phyloP scores from a whole-genome alignment of 2,888 invertebrate genomes.

The Gari tellinella region DNA sequence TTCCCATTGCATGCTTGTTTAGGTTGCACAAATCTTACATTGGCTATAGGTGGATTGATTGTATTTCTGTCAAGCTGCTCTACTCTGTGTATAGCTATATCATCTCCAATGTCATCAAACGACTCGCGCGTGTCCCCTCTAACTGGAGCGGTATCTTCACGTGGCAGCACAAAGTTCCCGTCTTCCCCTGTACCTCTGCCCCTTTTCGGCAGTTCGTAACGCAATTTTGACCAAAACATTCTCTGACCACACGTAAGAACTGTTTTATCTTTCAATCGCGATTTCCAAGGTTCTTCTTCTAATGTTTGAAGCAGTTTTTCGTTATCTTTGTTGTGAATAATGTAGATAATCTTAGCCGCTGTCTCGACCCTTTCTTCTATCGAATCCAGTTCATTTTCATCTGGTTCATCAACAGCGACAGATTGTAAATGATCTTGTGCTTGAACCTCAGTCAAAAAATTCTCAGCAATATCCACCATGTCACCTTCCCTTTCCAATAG shows the following conservation, averaged over 20 bases:
- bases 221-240: slow-evolving; percentile 63
- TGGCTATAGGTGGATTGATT: too few species aligned
- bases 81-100: too few species aligned
- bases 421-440: background rate
- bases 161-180: slow-evolving; percentile 24
- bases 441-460: slow-evolving; percentile 22
- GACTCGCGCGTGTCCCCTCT: too few species aligned
- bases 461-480: slow-evolving; percentile 50
- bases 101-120: too few species aligned
- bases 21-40: too few species aligned
- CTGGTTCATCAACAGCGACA: background rate
- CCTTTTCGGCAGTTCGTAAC: slow-evolving; percentile 62
- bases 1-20: too few species aligned
- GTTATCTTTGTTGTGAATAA: slow-evolving; percentile 39
- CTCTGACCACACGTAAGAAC: slow-evolving; percentile 50
- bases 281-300: slow-evolving; percentile 59
- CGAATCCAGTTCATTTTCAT: background rate
- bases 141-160: too few species aligned
- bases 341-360: background rate
- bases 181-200: slow-evolving; percentile 23
- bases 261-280: slow-evolving; percentile 47
- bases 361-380: background rate
- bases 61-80: too few species aligned
- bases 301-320: slow-evolving; percentile 15
- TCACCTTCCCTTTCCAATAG: slow-evolving; percentile 36